Percentiles rank a stretch among this genome's conserved stretches.
Evolutionary conservation across 1,140 invertebrate species (phyloP).

Genomic region (Pseudoatta argentina): DNA sequence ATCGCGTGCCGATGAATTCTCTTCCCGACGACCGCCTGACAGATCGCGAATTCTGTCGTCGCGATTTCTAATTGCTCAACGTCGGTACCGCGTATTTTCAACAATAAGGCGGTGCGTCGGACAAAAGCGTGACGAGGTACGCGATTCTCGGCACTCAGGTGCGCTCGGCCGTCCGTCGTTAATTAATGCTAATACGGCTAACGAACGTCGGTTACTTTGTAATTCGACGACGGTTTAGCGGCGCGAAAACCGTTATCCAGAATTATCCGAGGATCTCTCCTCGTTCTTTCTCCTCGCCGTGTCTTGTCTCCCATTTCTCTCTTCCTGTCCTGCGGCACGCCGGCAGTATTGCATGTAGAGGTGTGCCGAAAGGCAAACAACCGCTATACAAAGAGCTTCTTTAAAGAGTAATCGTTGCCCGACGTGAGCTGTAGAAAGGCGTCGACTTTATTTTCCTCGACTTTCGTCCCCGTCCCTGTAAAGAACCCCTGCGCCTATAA

Average conservation of each 20-base stretch:
- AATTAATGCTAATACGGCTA: conserved; percentile 75
- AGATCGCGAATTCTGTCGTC: background rate
- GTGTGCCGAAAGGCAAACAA: conserved; percentile 47
- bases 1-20: background rate
- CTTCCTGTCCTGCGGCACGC: background rate
- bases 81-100: background rate
- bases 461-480: background rate
- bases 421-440: conserved; percentile 33
- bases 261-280: conserved; percentile 63
- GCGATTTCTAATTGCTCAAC: conserved; percentile 22
- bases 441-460: background rate
- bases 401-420: conserved; percentile 56
- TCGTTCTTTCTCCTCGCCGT: conserved; percentile 44
- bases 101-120: background rate
- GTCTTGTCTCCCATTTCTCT: conserved; percentile 3
- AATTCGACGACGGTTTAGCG: conserved; percentile 73
- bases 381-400: conserved; percentile 68
- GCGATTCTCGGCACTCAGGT: conserved; percentile 42
- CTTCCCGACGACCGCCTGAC: background rate
- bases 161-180: conserved; percentile 53
- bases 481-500: background rate
- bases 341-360: conserved; percentile 11
- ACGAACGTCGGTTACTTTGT: conserved; percentile 74
- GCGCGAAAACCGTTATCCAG: conserved; percentile 72
- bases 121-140: conserved; percentile 7